Conservation (phyloP, 2,113 vertebrate genomes). For the Passerina amoena region DNA sequence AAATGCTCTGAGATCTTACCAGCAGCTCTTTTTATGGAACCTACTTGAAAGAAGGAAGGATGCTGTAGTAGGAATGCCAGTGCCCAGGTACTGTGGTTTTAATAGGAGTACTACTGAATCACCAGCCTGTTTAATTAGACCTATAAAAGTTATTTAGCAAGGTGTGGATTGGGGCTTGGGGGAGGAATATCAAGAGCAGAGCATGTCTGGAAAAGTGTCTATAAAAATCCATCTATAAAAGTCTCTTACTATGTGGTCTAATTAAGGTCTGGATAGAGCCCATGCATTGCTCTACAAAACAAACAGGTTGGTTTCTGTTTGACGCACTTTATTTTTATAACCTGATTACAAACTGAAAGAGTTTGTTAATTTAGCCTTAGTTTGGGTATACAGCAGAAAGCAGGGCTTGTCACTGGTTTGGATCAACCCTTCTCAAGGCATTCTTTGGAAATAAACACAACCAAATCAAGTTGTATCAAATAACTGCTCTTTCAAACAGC, state of each 20-base stretch:
- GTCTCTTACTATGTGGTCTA: constrained; percentile 54
- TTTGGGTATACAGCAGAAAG: constrained; percentile 30
- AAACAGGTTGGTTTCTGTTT: constrained; percentile 63
- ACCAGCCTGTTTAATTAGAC: constrained; percentile 45
- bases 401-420: constrained; percentile 19
- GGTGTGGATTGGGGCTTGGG: constrained; percentile 24
- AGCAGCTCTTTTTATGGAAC: not conserved
- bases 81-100: constrained; percentile 12
- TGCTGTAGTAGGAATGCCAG: not conserved
- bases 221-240: constrained; percentile 58
- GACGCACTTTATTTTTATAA: constrained; percentile 65
- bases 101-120: constrained; percentile 49
- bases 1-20: not conserved
- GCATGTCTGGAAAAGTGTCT: constrained; percentile 50
- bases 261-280: constrained; percentile 58
- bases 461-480: constrained; percentile 8
- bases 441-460: constrained; percentile 50
- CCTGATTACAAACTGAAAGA: constrained; percentile 65
- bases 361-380: constrained; percentile 42
- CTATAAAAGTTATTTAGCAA: constrained; percentile 58
- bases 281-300: constrained; percentile 38
- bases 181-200: constrained; percentile 31
- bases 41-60: not conserved
- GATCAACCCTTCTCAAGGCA: not conserved
- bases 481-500: not conserved